phyloP scores from a whole-genome alignment of 2,113 vertebrate species.

The Australoheros scitulus region DNA sequence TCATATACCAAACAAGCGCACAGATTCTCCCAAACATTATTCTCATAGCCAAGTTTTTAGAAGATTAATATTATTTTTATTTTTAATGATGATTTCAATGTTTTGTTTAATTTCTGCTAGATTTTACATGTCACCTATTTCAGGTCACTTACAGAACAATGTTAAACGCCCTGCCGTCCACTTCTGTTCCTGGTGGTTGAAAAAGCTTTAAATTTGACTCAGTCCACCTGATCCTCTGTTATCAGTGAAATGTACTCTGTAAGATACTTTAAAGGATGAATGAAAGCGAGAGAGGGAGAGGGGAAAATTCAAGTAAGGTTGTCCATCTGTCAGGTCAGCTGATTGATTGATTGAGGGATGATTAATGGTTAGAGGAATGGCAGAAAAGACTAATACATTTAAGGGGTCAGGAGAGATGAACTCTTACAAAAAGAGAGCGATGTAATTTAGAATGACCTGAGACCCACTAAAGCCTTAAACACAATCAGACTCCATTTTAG shows the following conservation, averaged over 20 bases:
- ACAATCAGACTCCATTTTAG: slow-evolving; percentile 45
- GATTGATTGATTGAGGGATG: slow-evolving; percentile 59
- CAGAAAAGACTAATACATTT: slow-evolving; percentile 55
- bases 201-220: slow-evolving; percentile 33
- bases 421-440: slow-evolving; percentile 62
- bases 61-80: background rate
- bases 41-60: background rate
- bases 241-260: slow-evolving; percentile 26
- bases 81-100: background rate
- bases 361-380: slow-evolving; percentile 53
- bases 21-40: background rate
- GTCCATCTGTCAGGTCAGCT: slow-evolving; percentile 64
- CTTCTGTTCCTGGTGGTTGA: slow-evolving; percentile 24
- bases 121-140: background rate
- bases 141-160: background rate
- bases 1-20: background rate
- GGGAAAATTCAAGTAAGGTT: slow-evolving; percentile 18
- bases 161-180: slow-evolving; percentile 16
- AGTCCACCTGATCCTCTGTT: slow-evolving; percentile 41
- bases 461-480: slow-evolving; percentile 43
- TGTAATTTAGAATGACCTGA: slow-evolving; percentile 63
- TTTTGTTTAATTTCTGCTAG: background rate
- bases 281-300: background rate
- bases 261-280: slow-evolving; percentile 18
- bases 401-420: slow-evolving; percentile 69